These are phyloP conservation scores for Chelonoidis abingdonii DNA, from an alignment of 2,113 vertebrate genomes.

Conservation along the genomic window DNA sequence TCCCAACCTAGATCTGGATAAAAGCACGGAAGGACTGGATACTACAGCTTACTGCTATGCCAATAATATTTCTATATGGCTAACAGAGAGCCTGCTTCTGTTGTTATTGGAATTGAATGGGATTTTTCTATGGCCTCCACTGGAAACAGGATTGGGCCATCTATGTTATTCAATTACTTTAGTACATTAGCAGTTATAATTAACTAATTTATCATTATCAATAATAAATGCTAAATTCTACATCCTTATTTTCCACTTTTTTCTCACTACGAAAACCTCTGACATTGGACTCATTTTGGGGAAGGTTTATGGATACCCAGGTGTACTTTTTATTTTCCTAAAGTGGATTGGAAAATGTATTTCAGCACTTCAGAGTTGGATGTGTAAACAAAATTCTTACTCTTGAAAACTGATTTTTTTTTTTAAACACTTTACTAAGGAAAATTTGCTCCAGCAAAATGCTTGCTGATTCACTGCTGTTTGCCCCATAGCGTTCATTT, in stretches of 20 bases:
- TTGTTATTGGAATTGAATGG: background rate
- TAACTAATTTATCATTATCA: background rate
- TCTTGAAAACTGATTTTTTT: background rate
- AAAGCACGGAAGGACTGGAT: background rate
- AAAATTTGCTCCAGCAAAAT: conserved; percentile 15
- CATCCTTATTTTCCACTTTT: background rate
- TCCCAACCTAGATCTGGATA: background rate
- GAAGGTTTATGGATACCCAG: background rate
- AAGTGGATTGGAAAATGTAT: background rate
- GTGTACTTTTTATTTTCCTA: background rate
- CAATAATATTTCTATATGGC: accelerated
- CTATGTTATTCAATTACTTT: background rate
- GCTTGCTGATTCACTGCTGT: conserved; percentile 48
- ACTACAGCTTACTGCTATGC: background rate
- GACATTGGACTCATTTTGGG: background rate
- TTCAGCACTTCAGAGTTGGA: background rate
- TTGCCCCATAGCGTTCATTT: conserved; percentile 60
- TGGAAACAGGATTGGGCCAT: background rate
- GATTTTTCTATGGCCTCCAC: background rate
- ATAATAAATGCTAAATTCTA: background rate
- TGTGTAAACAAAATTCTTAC: conserved; percentile 20
- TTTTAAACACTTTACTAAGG: background rate
- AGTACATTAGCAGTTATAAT: background rate
- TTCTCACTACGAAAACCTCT: background rate
- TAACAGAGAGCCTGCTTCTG: background rate